A percentile compares a stretch with the other conserved stretches of the same genome.
These are phyloP conservation scores for Nebria brevicollis DNA, from an alignment of 2,888 invertebrate genomes.

Conservation along the genomic window DNA sequence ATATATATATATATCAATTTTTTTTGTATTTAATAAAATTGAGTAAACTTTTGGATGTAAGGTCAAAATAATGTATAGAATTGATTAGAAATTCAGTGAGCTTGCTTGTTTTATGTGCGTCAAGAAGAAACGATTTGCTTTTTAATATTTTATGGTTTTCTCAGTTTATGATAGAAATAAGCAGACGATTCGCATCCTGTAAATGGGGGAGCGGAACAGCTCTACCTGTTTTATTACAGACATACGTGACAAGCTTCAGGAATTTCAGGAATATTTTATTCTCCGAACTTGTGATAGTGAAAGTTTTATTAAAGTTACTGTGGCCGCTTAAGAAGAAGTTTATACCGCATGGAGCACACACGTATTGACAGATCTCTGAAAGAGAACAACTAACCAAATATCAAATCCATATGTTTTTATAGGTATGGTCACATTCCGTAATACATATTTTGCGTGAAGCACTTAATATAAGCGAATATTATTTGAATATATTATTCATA, in stretches of 20 bases:
- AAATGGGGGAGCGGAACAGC: not conserved
- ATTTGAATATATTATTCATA: no score
- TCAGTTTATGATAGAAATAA: slow-evolving; percentile 14
- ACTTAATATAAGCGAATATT: no score
- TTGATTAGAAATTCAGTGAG: not conserved
- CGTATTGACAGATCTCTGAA: not conserved
- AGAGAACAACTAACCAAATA: no score
- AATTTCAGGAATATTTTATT: not conserved
- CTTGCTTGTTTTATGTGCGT: not conserved
- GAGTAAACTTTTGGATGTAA: no score
- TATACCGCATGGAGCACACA: not conserved
- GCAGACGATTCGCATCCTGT: slow-evolving; percentile 4
- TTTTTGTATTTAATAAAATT: no score
- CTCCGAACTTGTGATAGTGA: not conserved
- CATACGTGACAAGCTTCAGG: slow-evolving; percentile 10
- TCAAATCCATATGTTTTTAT: no score
- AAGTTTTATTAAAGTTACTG: not conserved
- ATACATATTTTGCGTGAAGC: no score
- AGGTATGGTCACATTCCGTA: no score
- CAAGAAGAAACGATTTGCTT: not conserved
- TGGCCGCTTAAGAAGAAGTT: not conserved
- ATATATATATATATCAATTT: no score
- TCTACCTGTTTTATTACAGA: slow-evolving; percentile 10
- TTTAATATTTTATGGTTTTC: slow-evolving; percentile 10
- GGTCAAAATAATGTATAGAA: not conserved